Evolutionary conservation across 1,140 invertebrate genomes (phyloP), one percentile per base, ranked within the genome.

Genomic region (Samia ricini): DNA sequence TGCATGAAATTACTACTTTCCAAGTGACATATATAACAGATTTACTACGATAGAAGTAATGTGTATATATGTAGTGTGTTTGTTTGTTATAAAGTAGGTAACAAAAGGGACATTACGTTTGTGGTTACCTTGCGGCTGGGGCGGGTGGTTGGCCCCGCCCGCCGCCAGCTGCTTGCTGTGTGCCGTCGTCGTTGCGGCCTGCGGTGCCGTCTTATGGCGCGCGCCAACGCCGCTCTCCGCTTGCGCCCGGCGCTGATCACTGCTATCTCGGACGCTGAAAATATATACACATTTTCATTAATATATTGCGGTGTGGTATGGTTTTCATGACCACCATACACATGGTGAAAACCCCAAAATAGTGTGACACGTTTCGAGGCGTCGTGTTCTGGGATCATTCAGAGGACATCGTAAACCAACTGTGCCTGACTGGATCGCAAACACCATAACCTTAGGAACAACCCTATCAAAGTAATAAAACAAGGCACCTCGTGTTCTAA

Each of bases 121-220:
- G 87, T 77, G 73, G 79, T 88, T 93, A 92, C 91, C 92, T 93
- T 93, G 92, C 92, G 92, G 92, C 92, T 92, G 92, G 93, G 82
- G 93, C 88, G 90, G 89, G 88, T 90, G 90, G 92, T 92, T 94
- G 93, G 88, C 92, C 92, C 85, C 93, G 91, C 79, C 93, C 91
- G 90, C 91, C 91, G 85, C 91, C 83, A 90, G 85, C 88, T 92
- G 91, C 88, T 95, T 95, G 90, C 94, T 95, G 91, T 95, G 95
- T 75, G 95, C 94, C 92, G 96, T 95, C 93, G 95, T 96, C 88
- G 93, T 93, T 90, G 91, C 81, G 89, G 89, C 72, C 81, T 79
- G 81, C 63, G 74, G 80, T 64, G 73, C 72, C 78, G 76, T 79
- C 77, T 72, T 74, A 63, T 82, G 83, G 68, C 76, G 76, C 70